Evolutionary conservation across 2,888 invertebrate species (phyloP), one percentile per base, ranked within the genome.

Genomic region (Euplagia quadripunctaria): DNA sequence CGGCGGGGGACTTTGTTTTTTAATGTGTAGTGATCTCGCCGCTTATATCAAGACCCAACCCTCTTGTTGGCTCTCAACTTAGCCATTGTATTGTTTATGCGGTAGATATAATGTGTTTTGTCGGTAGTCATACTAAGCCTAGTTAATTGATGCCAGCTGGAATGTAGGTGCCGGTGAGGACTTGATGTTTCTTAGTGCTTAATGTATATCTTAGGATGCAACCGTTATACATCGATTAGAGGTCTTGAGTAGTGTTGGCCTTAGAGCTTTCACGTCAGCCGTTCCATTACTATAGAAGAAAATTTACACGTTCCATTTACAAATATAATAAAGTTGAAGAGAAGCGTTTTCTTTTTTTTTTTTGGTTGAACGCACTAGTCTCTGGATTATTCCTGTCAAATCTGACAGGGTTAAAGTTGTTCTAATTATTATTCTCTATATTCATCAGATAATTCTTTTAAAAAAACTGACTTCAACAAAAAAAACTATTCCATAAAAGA

Each of bases 91-190:
- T 94, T 94, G 95, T 95, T 92, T 94, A 84, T 80, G 91, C 90
- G 86, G 87, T 82, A 90, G 92, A 93, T 93, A 94, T 93, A 94
- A 94, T 93, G 91, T 94, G 94, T 94, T 94, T 94, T 93, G 94
- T 92, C 92, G 92, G 94, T 92, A 93, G 90, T 90, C 94, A 94
- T 94, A 93, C 89, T 89, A 90, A 90, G 90, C 87, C 79, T 87
- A 92, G 93, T 93, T 93, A 94, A 92, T 91, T 85, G 85, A 86
- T 84, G 82, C 81, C 76, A 82, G 78, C 76, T 77, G 83, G 88
- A 88, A 89, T 89, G 88, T 88, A 72, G 79, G 79, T 82, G 79
- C n/a, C 70, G 49, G 49, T 68, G 51, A 67, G 46, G 58, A 61
- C 51, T 51, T 73, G 61, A 75, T 61, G 41, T 69, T 73, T 46